Evolutionary conservation across 1,140 invertebrate genomes (phyloP), one percentile per base, ranked within the genome.

Genomic region (Luehdorfia chinensis): DNA sequence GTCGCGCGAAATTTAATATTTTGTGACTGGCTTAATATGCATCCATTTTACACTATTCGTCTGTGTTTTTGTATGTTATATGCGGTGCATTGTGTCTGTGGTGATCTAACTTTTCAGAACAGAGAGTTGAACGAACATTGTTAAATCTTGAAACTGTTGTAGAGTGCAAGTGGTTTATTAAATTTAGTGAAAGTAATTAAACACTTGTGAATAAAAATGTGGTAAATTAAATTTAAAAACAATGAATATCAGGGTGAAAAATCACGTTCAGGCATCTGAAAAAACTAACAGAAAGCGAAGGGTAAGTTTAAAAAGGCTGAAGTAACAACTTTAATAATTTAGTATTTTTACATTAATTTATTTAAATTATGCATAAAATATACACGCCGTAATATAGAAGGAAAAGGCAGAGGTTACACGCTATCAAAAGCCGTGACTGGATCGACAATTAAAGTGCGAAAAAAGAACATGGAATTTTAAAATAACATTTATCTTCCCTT

Each of bases 211-310:
- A 14, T 53, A 53, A 47, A 27, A 30, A 47, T 18, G 39, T 52
- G 41, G 47, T 48, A 21, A 37, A n/a, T 9, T 21, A 41, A 39
- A 44, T 19, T 44, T 41, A 19, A 21, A 31, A 55, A 59, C 55
- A 55, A 69, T 62, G 44, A 72, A 65, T 50, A 71, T 81, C 41
- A 63, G 51, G 51, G 69, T 55, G 50, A 75, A 60, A 54, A 75
- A 70, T 54, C 59, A 67, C 36, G 43, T 55, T 1, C 56, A 64
- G 12, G 19, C 53, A 8, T 43, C 68, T 55, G 74, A 79, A 55
- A 75, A 67, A 25, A 55, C 70, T 34, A 75, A 66, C 39, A 70
- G 67, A 44, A 79, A 76, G 54, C 59, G 59, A 46, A 71, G 64
- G 74, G 77, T 81, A 47, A 77, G 72, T 70, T 50, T 50, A 18